Base-by-base conservation (phyloP, 2,888 invertebrate species). In the Scaptomyza reducta region DNA sequence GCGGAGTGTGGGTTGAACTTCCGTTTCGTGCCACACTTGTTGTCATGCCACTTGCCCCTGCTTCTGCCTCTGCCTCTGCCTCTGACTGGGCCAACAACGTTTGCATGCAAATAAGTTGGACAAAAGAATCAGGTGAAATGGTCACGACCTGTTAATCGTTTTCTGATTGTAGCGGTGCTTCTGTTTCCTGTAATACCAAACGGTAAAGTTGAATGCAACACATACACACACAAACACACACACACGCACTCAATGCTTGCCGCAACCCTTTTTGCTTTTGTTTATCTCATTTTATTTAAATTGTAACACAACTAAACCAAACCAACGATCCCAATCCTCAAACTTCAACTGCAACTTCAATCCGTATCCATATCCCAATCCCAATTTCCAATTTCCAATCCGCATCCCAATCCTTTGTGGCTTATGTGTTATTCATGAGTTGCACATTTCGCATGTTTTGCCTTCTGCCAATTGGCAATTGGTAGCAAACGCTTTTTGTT, bases 91-190 rank as follows among this genome's bases (percentile, higher is more conserved):
- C 54, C 61, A 64, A 67, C 59, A 47, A 18, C 14, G 9, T 18
- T 25, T 70, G 84, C 62, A 84, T 84, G 88, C 87, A 86, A 84
- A 84, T 88, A 62, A 86, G 87, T 14, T 46, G 31, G 7, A 13
- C 7, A 35, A 7, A 50, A 87, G 10, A 40, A 89, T 86, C 88
- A 87, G 87, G 87, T 87, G 89, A 87, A 87, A 87, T 81, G 87
- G 88, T 83, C 88, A 89, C 86, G 80, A 74, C 78, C 82, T 83
- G 86, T 72, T 87, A 83, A 83, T 85, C 86, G 82, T 81, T 87
- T 81, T 87, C 87, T 83, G 82, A 85, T 85, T 83, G 82, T 83
- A 83, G 88, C 82, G 88, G 82, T 75, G 85, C 82, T 87, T 79
- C 71, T 75, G 88, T 75, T 82, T 82, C 82, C 82, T 82, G 82